Conservation (phyloP, 2,797 vertebrate species). For the Dermochelys coriacea region DNA sequence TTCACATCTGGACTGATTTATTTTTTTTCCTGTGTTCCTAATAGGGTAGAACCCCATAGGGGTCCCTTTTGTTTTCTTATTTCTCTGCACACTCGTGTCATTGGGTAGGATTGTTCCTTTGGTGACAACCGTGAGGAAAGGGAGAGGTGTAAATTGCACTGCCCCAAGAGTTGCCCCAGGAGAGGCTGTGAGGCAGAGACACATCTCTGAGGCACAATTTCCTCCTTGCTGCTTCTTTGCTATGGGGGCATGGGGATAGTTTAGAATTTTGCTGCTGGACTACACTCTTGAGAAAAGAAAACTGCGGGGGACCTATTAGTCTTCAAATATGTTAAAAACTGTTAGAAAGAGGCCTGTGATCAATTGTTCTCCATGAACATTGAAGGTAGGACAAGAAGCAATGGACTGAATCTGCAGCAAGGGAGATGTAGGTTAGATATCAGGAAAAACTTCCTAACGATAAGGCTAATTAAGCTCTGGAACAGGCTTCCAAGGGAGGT, state of each 20-base stretch:
- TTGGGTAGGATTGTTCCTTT: neutral
- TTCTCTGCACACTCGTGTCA: neutral
- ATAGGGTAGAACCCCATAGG: neutral
- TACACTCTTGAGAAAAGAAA: neutral
- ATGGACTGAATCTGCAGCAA: neutral
- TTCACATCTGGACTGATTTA: slow-evolving; percentile 20
- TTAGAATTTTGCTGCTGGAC: neutral
- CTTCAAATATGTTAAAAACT: neutral
- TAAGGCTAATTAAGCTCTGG: neutral
- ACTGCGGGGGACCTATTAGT: too few relatives aligned
- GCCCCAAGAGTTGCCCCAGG: neutral
- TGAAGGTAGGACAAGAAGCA: neutral
- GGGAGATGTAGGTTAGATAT: neutral
- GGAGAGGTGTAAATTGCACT: neutral
- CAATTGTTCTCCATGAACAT: neutral
- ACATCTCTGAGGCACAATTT: slow-evolving; percentile 8
- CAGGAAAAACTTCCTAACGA: neutral
- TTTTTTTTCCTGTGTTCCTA: slow-evolving; percentile 8
- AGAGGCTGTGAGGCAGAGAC: neutral
- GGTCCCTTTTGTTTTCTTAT: neutral
- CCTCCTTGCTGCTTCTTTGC: neutral
- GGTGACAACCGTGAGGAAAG: neutral
- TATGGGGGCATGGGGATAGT: neutral
- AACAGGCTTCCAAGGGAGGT: neutral
- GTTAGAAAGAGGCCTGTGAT: neutral